Percentiles rank a stretch among this genome's conserved stretches.
Evolutionary conservation across 2,888 invertebrate species (phyloP).

Genomic region (Bugulina stolonifera): DNA sequence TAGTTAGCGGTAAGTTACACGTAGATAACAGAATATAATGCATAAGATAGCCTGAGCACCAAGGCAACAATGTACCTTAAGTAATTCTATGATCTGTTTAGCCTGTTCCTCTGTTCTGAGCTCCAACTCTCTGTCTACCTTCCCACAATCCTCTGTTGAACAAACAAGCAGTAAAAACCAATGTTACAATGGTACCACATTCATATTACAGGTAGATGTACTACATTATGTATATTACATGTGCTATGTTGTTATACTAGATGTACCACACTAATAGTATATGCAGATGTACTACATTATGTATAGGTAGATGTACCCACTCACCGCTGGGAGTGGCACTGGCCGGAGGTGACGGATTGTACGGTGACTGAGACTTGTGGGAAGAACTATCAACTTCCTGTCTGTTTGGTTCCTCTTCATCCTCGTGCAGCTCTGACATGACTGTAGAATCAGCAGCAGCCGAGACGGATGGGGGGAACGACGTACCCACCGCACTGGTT

Average conservation of each 20-base stretch:
- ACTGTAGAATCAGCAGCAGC: background rate
- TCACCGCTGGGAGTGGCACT: background rate
- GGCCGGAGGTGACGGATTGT: background rate
- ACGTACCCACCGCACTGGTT: background rate
- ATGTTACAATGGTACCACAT: too few species aligned
- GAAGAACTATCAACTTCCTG: background rate
- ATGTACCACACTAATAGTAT: too few species aligned
- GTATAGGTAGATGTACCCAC: too few species aligned
- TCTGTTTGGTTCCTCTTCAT: background rate
- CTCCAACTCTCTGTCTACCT: background rate
- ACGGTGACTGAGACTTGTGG: background rate
- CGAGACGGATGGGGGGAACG: background rate
- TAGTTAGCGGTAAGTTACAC: too few species aligned
- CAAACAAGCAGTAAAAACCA: too few species aligned
- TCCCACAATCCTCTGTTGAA: too few species aligned
- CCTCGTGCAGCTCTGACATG: background rate
- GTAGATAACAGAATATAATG: too few species aligned
- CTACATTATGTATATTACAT: too few species aligned
- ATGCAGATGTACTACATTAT: too few species aligned
- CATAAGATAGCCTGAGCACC: too few species aligned
- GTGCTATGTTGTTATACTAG: too few species aligned
- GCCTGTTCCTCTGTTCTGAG: conserved; percentile 10
- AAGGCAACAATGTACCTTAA: background rate
- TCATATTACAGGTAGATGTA: too few species aligned
- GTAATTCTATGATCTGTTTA: background rate